Percentiles rank a stretch among this genome's conserved stretches.
phyloP scores from a whole-genome alignment of 2,888 invertebrate species.

The Macroteleia sp. region DNA sequence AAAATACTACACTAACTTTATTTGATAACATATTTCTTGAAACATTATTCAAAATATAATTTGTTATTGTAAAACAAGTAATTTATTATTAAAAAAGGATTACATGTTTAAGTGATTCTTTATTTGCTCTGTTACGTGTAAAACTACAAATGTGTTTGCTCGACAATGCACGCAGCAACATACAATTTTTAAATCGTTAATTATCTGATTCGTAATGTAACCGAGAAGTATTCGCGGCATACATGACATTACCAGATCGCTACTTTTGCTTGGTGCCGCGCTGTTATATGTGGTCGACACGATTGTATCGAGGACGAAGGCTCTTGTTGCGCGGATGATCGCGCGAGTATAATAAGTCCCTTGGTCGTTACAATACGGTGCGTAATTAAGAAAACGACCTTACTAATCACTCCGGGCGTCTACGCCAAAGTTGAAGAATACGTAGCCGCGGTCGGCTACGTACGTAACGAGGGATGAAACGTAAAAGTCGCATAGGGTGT shows the following conservation, averaged over 20 bases:
- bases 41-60: too few species aligned
- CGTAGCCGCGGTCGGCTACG: conserved; percentile 28
- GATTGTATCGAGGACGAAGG: conserved; percentile 26
- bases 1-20: too few species aligned
- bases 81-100: too few species aligned
- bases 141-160: too few species aligned
- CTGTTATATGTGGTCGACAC: conserved; percentile 43
- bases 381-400: conserved; percentile 77
- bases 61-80: too few species aligned
- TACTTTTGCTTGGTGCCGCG: conserved; percentile 9
- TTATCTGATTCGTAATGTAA: conserved; percentile 44
- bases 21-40: too few species aligned
- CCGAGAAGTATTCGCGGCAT: conserved; percentile 31
- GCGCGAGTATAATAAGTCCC: conserved; percentile 65
- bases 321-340: conserved; percentile 67
- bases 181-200: conserved; percentile 39
- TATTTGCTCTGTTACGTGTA: too few species aligned
- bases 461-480: conserved; percentile 48
- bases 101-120: too few species aligned
- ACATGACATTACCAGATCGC: conserved; percentile 39
- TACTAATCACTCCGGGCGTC: conserved; percentile 72
- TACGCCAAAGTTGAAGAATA: conserved; percentile 63
- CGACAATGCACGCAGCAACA: too few species aligned
- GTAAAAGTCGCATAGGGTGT: conserved; percentile 53
- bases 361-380: conserved; percentile 65